Evolutionary conservation across 2,888 invertebrate genomes (phyloP).

Genomic region (Byasa hedistus): DNA sequence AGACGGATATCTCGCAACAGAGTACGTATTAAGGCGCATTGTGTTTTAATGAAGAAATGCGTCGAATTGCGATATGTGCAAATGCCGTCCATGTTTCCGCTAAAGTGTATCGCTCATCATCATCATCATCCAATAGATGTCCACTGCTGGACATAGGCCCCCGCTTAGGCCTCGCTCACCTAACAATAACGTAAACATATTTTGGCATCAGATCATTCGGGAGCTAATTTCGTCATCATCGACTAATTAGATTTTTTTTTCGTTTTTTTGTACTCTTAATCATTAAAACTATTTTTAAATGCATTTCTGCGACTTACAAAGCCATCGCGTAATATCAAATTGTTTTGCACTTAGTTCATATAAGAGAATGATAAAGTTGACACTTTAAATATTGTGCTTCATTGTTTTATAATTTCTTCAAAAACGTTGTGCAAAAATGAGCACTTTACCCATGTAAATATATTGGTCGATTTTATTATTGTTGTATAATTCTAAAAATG

Average conservation of each 20-base stretch:
- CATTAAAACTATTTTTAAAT: conserved; percentile 72
- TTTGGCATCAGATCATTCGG: conserved; percentile 58
- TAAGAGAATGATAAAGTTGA: conserved; percentile 56
- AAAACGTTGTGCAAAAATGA: background rate
- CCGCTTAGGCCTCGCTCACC: conserved; percentile 27
- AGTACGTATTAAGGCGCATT: conserved; percentile 25
- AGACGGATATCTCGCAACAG: conserved; percentile 32
- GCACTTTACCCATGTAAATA: background rate
- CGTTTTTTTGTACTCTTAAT: conserved; percentile 72
- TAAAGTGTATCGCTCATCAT: conserved; percentile 18
- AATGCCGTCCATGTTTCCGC: background rate
- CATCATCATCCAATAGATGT: too few relatives aligned
- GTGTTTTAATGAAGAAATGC: conserved; percentile 28
- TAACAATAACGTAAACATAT: conserved; percentile 50
- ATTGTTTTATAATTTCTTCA: background rate
- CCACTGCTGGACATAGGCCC: too few relatives aligned
- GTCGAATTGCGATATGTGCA: conserved; percentile 12
- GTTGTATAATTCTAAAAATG: background rate
- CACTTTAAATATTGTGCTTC: conserved; percentile 35
- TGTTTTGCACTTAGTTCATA: conserved; percentile 53
- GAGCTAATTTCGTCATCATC: conserved; percentile 32
- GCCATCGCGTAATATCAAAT: conserved; percentile 46
- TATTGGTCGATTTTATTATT: background rate
- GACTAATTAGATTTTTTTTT: conserved; percentile 49
- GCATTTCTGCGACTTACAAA: conserved; percentile 65